phyloP scores from a whole-genome alignment of 2,797 vertebrate species.

The Leuciscus waleckii region DNA sequence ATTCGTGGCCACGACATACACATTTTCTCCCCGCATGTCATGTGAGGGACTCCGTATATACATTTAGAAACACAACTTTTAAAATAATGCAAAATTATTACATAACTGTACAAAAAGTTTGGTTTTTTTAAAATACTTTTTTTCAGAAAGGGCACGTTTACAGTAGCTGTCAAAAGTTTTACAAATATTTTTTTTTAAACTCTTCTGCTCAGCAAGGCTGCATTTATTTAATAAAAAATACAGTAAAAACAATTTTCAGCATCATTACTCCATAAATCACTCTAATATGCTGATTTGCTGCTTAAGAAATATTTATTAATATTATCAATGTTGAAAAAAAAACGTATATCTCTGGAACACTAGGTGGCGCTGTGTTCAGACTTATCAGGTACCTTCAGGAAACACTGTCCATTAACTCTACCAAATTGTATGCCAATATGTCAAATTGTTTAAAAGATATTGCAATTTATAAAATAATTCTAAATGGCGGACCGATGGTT shows the following conservation, averaged over 20 bases:
- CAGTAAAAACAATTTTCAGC: not conserved
- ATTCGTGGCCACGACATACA: not conserved
- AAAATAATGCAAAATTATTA: not conserved
- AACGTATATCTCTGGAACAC: not conserved
- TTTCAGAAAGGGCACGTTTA: not conserved
- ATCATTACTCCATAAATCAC: too few species aligned
- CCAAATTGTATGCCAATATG: not conserved
- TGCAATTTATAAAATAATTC: too few species aligned
- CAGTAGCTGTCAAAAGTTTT: not conserved
- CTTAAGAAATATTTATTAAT: too few species aligned
- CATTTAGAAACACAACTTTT: not conserved
- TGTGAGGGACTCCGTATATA: not conserved
- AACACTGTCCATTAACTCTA: not conserved
- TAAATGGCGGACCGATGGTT: too few species aligned
- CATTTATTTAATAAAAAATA: not conserved
- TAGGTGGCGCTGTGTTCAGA: not conserved
- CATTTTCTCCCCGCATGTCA: not conserved
- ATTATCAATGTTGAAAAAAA: not conserved
- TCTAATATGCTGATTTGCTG: too few species aligned
- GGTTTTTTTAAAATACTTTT: too few species aligned
- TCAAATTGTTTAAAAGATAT: too few species aligned
- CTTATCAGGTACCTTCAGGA: not conserved
- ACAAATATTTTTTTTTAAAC: too few species aligned
- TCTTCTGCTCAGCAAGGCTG: not conserved
- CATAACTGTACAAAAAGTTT: not conserved